Conservation (phyloP, 2,888 invertebrate genomes). For the Mamestra brassicae region DNA sequence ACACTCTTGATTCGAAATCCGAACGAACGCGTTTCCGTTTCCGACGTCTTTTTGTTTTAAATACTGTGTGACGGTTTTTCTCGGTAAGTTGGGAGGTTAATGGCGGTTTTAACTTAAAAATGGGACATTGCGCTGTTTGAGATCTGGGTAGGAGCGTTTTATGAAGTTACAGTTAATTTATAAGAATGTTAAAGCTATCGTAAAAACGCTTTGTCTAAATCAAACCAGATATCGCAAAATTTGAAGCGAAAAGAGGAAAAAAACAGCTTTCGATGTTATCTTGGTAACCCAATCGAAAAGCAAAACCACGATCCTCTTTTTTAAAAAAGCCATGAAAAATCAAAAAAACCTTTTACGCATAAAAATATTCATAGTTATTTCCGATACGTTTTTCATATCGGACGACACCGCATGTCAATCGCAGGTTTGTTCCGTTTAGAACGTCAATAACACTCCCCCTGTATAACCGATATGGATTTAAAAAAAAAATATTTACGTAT, state of each 20-base stretch:
- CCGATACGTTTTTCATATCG: conserved; percentile 52
- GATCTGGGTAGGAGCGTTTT: conserved; percentile 23
- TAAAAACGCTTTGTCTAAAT: not conserved
- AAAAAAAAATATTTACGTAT: conserved; percentile 35
- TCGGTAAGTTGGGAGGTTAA: conserved; percentile 47
- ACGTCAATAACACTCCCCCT: conserved; percentile 63
- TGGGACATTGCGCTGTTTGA: conserved; percentile 31
- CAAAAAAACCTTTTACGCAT: conserved; percentile 30
- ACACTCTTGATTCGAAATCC: conserved; percentile 78
- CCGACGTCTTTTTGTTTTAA: conserved; percentile 70
- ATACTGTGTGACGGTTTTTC: conserved; percentile 60
- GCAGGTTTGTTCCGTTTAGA: conserved; percentile 59
- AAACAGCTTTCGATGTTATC: not conserved
- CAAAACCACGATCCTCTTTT: conserved; percentile 4
- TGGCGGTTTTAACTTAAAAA: conserved; percentile 56
- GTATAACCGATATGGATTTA: conserved; percentile 58
- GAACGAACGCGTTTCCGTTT: conserved; percentile 81
- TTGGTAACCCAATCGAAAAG: not conserved
- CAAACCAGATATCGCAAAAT: not conserved
- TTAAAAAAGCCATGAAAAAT: conserved; percentile 16
- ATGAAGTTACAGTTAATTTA: conserved; percentile 17
- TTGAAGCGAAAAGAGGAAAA: not conserved
- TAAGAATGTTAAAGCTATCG: not conserved
- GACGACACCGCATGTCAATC: conserved; percentile 66
- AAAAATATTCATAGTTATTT: conserved; percentile 49